Base-by-base conservation (phyloP, 2,113 vertebrate genomes). In the Petrocephalus zakoni region DNA sequence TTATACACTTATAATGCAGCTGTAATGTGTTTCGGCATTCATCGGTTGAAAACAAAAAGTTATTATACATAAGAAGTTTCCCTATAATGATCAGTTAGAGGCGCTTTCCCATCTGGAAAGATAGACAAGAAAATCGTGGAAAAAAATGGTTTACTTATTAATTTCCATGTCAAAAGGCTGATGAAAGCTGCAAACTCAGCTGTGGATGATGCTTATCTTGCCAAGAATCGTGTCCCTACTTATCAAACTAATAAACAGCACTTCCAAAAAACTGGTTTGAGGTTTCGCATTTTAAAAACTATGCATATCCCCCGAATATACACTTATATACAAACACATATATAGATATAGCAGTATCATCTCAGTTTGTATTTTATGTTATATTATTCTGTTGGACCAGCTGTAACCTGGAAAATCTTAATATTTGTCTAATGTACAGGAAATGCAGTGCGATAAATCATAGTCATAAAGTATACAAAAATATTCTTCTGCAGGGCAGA, bases 151-250 rank as follows among this genome's bases (percentile, higher is more conserved):
- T 49, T 22, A n/a, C 81, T 9, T 83, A n/a, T 22, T 49, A 83
- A 83, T 83, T 83, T 49, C 42, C 21, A 49, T 83, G 81, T 83
- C 42, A 83, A 49, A 49, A 83, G 81, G 81, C 46, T 83, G 49
- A 49, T 49, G 46, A 49, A 83, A 83, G 42, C 46, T 83, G 37
- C 37, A 10, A n/a, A 21, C 78, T 42, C 42, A 46, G 42, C 42
- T 49, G 37, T 0, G 46, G 19, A 83, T 49, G 81, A 49, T 83
- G 46, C 46, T 83, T 49, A 49, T 83, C 46, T 83, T 47, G 37
- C 37, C 81, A 78, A 78, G 17, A 42, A 78, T 42, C 42, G 72
- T 83, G 81, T 47, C 42, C 3, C 22, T 83, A 49, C 22, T 22
- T 83, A 49, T 49, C 19, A 83, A 25, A n/a, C 37, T 42, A 83